A percentile compares a stretch with the other conserved stretches of the same genome.
Conservation (phyloP, 1,140 invertebrate genomes). For the Steinernema feltiae region DNA sequence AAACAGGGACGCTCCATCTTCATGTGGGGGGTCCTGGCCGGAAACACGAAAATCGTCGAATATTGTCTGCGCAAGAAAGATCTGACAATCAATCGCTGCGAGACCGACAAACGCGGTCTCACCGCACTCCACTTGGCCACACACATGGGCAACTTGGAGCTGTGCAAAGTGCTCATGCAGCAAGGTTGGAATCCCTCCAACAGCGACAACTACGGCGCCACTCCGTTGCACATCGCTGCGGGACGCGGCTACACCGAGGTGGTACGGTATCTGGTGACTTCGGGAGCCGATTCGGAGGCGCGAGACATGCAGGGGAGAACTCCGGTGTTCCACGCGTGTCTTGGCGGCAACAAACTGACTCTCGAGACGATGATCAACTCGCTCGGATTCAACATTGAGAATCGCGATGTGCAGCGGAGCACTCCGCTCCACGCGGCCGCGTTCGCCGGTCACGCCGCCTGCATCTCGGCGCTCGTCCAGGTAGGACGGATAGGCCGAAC, state of each 20-base stretch:
- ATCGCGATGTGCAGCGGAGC: not conserved
- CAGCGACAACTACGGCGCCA: not conserved
- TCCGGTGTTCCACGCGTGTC: not conserved
- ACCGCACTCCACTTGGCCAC: not conserved
- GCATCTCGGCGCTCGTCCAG: not conserved
- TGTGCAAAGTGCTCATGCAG: not conserved
- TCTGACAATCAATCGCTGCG: not conserved
- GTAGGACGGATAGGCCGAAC: too few species aligned
- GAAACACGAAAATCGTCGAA: not conserved
- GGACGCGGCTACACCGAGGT: not conserved
- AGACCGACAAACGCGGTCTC: not conserved
- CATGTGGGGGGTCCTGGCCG: not conserved
- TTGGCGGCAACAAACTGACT: not conserved
- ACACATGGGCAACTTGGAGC: not conserved
- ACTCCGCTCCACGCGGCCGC: not conserved
- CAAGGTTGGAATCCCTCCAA: not conserved
- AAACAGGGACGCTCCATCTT: slow-evolving; percentile 1
- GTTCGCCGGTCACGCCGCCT: not conserved
- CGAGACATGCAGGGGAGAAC: not conserved
- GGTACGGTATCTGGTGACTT: not conserved
- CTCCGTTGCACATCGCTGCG: not conserved
- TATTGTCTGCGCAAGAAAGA: not conserved
- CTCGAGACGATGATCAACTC: slow-evolving; percentile 6
- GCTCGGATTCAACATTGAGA: not conserved
- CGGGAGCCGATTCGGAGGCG: not conserved